phyloP scores from a whole-genome alignment of 2,113 vertebrate species.

The Aegotheles bennettii region DNA sequence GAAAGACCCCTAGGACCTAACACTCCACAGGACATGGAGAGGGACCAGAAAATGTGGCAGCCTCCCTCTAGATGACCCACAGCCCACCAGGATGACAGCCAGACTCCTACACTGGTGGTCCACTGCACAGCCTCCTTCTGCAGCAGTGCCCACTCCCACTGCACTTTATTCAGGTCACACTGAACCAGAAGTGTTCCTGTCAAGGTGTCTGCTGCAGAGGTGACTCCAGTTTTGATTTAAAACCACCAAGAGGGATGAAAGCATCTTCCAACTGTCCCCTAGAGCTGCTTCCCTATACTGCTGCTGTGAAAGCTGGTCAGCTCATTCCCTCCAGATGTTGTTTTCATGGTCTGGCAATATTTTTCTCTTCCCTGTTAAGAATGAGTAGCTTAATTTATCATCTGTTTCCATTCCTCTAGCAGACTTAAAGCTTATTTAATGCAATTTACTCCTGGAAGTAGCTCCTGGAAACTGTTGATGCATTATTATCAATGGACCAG shows the following conservation, averaged over 20 bases:
- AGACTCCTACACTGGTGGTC: accelerated
- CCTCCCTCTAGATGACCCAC: not conserved
- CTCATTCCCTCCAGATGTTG: not conserved
- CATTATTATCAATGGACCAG: not conserved
- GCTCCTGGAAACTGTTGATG: not conserved
- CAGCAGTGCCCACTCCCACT: accelerated
- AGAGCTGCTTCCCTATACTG: not conserved
- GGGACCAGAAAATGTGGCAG: not conserved
- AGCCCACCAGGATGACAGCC: not conserved
- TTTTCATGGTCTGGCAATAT: not conserved
- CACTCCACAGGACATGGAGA: not conserved
- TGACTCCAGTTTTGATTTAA: not conserved
- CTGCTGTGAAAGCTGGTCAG: not conserved
- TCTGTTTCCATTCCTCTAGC: not conserved
- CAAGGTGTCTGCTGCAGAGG: not conserved
- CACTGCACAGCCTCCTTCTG: not conserved
- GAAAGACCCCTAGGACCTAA: not conserved
- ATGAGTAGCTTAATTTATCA: not conserved
- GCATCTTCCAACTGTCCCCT: accelerated
- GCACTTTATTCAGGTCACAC: not conserved
- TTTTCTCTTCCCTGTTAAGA: not conserved
- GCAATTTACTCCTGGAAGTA: too few species aligned
- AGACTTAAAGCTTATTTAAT: not conserved
- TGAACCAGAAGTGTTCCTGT: not conserved
- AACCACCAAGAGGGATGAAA: not conserved